Evolutionary conservation across 2,888 invertebrate species (phyloP).

Genomic region (Volucella inflata): DNA sequence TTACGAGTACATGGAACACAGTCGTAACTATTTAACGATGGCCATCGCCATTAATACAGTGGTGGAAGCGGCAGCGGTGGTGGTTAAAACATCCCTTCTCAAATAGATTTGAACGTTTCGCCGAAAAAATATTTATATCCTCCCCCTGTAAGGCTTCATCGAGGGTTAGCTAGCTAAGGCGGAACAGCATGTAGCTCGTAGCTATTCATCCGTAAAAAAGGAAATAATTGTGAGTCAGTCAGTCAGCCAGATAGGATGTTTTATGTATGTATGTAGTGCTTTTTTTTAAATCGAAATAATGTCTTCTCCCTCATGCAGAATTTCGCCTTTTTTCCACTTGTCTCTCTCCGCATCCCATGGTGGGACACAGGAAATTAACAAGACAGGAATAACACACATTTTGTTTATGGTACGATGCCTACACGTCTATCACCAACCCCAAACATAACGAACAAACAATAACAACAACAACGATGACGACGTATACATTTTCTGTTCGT

Average conservation of each 20-base stretch:
- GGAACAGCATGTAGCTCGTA: conserved; percentile 14
- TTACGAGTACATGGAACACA: conserved; percentile 5
- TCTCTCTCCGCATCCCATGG: background rate
- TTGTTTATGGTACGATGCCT: conserved; percentile 67
- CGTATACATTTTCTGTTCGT: conserved; percentile 70
- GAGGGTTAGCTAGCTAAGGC: background rate
- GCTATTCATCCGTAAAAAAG: conserved; percentile 71
- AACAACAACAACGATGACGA: conserved; percentile 8
- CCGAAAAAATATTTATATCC: conserved; percentile 20
- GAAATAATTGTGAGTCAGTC: conserved; percentile 75
- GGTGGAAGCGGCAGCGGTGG: background rate
- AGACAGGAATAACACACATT: conserved; percentile 71
- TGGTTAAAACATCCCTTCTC: conserved; percentile 24
- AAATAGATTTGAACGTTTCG: conserved; percentile 58
- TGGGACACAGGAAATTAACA: conserved; percentile 70
- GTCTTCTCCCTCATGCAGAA: conserved; percentile 17
- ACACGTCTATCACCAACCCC: conserved; percentile 29
- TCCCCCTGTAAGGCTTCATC: conserved; percentile 47
- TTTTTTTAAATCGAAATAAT: conserved; percentile 47
- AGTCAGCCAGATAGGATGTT: conserved; percentile 63
- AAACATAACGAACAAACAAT: conserved; percentile 1
- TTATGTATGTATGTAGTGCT: conserved; percentile 7
- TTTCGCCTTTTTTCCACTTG: conserved; percentile 18
- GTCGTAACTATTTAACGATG: conserved; percentile 63
- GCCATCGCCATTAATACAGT: conserved; percentile 29